These are phyloP conservation scores for Hedychridium roseum DNA, from an alignment of 2,888 invertebrate genomes.

Conservation along the genomic window DNA sequence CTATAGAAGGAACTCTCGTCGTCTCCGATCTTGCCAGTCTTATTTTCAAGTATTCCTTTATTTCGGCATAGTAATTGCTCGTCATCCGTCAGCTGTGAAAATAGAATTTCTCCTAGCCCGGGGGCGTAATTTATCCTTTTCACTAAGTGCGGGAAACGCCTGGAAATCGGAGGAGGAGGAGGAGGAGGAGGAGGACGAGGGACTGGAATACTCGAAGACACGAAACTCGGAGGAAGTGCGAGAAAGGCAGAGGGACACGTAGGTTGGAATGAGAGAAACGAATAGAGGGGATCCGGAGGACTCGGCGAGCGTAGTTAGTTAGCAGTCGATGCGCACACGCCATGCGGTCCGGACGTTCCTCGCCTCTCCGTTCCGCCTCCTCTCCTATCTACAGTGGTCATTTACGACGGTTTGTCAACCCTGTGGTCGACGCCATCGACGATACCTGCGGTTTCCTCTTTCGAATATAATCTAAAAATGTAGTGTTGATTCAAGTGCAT, in stretches of 20 bases:
- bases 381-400: constrained; percentile 1
- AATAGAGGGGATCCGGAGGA: constrained; percentile 37
- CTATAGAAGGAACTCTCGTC: too few relatives aligned
- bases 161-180: too few relatives aligned
- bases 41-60: too few relatives aligned
- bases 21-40: too few relatives aligned
- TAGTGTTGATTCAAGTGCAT: too few relatives aligned
- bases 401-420: constrained; percentile 20
- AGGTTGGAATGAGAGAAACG: constrained; percentile 19
- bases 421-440: constrained; percentile 23
- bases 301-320: constrained; percentile 56
- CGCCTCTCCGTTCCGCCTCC: constrained; percentile 10
- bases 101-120: too few relatives aligned
- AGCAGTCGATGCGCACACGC: constrained; percentile 63
- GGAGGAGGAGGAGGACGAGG: constrained; percentile 3
- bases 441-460: constrained; percentile 32
- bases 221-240: not conserved
- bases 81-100: too few relatives aligned
- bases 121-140: too few relatives aligned
- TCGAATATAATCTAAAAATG: too few relatives aligned
- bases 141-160: too few relatives aligned
- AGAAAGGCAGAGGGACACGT: constrained; percentile 10
- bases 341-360: constrained; percentile 56
- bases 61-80: too few relatives aligned
- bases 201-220: not conserved